Conservation (phyloP, 1,140 invertebrate genomes). For the Belonocnema kinseyi region DNA sequence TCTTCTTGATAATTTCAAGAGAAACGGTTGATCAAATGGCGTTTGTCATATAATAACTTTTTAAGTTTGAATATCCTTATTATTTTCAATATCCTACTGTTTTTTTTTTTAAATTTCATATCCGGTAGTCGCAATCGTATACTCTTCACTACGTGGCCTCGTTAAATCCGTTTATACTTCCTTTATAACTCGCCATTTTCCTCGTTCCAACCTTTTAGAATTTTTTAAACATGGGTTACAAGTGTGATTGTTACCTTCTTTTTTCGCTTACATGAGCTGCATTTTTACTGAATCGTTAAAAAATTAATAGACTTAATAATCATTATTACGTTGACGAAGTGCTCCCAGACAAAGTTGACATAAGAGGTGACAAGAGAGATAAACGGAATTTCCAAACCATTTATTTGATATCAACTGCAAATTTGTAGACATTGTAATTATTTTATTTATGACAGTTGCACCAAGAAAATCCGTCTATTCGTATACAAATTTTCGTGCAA, state of each 20-base stretch:
- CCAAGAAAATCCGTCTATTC: too few species aligned
- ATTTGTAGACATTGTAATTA: too few species aligned
- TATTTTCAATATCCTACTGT: not conserved
- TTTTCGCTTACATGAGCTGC: not conserved
- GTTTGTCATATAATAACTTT: not conserved
- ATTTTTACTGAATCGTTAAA: not conserved
- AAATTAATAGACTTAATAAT: not conserved
- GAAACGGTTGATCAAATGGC: not conserved
- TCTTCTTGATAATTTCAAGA: not conserved
- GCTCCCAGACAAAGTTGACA: too few species aligned
- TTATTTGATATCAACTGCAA: too few species aligned
- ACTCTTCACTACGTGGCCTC: constrained; percentile 1
- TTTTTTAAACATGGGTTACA: not conserved
- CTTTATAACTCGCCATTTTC: not conserved
- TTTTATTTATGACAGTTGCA: too few species aligned
- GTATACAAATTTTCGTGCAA: too few species aligned
- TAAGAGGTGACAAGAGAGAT: too few species aligned
- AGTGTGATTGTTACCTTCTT: not conserved
- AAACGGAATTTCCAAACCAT: too few species aligned
- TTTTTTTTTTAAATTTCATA: not conserved
- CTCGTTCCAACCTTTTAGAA: not conserved
- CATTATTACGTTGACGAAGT: too few species aligned
- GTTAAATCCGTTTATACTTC: constrained; percentile 10
- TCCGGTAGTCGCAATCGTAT: not conserved
- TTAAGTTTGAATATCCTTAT: not conserved